These are phyloP conservation scores for Pandion haliaetus DNA, from an alignment of 2,113 vertebrate species.

Conservation along the genomic window DNA sequence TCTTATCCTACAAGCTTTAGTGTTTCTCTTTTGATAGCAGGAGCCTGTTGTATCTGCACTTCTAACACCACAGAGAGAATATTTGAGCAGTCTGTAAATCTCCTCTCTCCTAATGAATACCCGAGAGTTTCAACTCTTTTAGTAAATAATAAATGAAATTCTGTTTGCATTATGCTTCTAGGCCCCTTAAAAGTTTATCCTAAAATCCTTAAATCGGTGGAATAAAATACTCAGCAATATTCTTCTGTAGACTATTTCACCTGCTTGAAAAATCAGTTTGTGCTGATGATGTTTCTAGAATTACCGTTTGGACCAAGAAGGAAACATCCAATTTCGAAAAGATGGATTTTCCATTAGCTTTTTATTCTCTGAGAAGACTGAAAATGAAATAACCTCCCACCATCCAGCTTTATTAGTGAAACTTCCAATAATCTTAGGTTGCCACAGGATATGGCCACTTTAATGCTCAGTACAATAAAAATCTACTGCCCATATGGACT, in stretches of 20 bases:
- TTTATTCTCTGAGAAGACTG: background rate
- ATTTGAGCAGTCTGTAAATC: constrained; percentile 3
- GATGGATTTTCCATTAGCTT: background rate
- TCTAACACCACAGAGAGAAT: constrained; percentile 20
- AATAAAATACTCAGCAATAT: background rate
- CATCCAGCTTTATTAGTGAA: background rate
- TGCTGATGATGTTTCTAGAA: background rate
- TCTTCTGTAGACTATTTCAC: background rate
- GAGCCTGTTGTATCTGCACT: background rate
- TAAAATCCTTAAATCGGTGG: background rate
- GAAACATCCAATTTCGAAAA: background rate
- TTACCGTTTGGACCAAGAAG: background rate
- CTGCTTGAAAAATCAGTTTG: background rate
- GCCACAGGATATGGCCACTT: background rate
- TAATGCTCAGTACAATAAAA: background rate
- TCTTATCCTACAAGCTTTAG: background rate
- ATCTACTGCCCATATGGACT: background rate
- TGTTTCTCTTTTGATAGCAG: constrained; percentile 5
- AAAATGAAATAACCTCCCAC: background rate
- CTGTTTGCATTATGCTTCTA: background rate
- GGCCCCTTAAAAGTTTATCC: constrained; percentile 13
- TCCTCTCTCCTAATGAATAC: constrained; percentile 43
- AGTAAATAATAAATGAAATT: constrained; percentile 59
- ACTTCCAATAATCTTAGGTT: background rate
- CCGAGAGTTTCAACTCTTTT: constrained; percentile 5